Evolutionary conservation across 2,797 vertebrate genomes (phyloP), one percentile per base, ranked within the genome.

Genomic region (Streptopelia turtur): DNA sequence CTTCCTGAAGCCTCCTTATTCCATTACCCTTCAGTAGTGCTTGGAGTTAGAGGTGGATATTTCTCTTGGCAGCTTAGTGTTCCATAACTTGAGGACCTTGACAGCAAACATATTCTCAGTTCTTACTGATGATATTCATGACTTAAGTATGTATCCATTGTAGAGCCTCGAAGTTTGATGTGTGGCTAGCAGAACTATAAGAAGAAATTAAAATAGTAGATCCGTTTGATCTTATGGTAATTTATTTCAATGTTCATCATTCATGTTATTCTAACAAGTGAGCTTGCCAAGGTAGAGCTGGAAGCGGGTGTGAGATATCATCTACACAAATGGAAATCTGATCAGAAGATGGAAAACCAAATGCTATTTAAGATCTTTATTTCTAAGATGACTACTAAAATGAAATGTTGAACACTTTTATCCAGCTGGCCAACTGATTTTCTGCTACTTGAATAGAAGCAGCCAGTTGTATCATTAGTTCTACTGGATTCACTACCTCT

Each of bases 231-330:
- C 31, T 66, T 60, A 31, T 0, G 1, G 27, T 35, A 24, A 37
- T 80, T 47, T 22, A 8, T 43, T 33, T n/a, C 0, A 5, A 52
- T 0, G 1, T 56, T 76, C 49, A 18, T 18, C 14, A 11, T 72
- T 70, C 8, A 10, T n/a, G 5, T 23, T 47, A 37, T 21, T 69
- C 25, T 82, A 33, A 7, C 6, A 50, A 74, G 16, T 33, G 61
- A 85, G 18, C 57, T 85, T 82, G 35, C 35, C 23, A 20, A 56
- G 25, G 22, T 27, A 31, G 47, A 57, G 27, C 23, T 75, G 35
- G 69, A 56, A 60, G 71, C 41, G 61, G 21, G 25, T 66, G 10
- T 13, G 22, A 66, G 53, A 5, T 43, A 23, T 2, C 22, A 6
- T 33, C n/a, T 57, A 50, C 33, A 55, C 17, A 59, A 84, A 71